Percentiles rank a stretch among this genome's conserved stretches.
Evolutionary conservation across 1,140 invertebrate species (phyloP).

Genomic region (Drosophila funebris): DNA sequence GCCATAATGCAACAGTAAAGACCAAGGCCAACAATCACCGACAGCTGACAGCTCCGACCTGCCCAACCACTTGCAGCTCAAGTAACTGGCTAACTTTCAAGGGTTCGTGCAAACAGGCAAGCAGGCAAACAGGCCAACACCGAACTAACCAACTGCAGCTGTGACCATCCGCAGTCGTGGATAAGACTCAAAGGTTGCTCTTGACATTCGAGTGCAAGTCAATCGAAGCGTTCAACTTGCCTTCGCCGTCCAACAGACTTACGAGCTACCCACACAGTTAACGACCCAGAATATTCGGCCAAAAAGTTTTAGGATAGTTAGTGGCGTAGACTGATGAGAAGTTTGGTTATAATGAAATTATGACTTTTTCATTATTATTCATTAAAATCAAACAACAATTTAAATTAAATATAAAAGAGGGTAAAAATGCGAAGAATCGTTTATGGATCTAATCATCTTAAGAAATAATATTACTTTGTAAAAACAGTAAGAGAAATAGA

Average conservation of each 20-base stretch:
- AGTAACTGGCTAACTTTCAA: slow-evolving; percentile 24
- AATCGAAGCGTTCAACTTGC: slow-evolving; percentile 61
- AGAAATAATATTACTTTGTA: too few species aligned
- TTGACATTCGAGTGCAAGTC: slow-evolving; percentile 41
- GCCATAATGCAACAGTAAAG: slow-evolving; percentile 39
- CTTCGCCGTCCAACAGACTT: slow-evolving; percentile 20
- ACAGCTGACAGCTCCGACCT: slow-evolving; percentile 17
- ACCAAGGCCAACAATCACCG: slow-evolving; percentile 33
- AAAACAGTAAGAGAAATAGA: too few species aligned
- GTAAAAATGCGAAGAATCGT: too few species aligned
- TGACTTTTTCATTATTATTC: too few species aligned
- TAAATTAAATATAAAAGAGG: too few species aligned
- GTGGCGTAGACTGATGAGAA: too few species aligned
- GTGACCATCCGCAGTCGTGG: not conserved
- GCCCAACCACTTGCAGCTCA: not conserved
- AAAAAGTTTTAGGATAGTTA: not conserved
- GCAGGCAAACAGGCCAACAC: slow-evolving; percentile 19
- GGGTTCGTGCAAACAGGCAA: not conserved
- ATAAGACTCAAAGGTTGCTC: slow-evolving; percentile 8
- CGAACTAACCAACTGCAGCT: slow-evolving; percentile 9
- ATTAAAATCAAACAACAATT: too few species aligned
- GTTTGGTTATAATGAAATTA: too few species aligned
- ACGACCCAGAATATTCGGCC: not conserved
- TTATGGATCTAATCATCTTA: too few species aligned
- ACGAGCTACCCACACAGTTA: not conserved